These are phyloP conservation scores for Saccopteryx leptura DNA, from an alignment of 2,113 vertebrate genomes.

Conservation along the genomic window DNA sequence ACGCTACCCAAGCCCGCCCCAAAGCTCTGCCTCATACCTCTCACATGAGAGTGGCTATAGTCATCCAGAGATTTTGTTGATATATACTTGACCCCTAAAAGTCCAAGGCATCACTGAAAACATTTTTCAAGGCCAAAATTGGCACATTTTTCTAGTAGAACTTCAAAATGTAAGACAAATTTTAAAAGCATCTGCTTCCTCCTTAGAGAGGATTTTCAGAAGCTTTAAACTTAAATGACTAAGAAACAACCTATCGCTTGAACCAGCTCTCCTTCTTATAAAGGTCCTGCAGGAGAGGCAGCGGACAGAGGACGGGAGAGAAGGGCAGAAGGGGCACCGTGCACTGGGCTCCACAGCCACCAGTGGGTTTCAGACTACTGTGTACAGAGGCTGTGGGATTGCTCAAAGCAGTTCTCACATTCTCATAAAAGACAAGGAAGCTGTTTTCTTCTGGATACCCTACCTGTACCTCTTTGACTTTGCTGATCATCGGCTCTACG, in stretches of 20 bases:
- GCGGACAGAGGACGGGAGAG: neutral
- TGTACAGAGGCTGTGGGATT: too few relatives aligned
- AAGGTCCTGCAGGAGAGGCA: too few relatives aligned
- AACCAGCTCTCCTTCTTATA: accelerated
- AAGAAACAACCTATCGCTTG: too few relatives aligned
- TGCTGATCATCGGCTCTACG: accelerated
- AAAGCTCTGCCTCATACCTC: neutral
- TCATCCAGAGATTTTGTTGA: accelerated
- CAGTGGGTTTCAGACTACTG: neutral
- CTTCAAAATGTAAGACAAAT: neutral
- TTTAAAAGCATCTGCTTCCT: neutral
- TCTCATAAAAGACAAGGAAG: neutral
- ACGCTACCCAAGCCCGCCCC: neutral
- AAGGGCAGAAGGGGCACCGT: neutral
- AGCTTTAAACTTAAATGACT: neutral
- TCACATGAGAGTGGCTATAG: accelerated
- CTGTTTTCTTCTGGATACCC: neutral
- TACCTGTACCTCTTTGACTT: accelerated
- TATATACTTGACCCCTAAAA: neutral
- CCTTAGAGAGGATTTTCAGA: neutral
- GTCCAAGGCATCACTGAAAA: neutral
- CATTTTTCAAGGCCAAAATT: neutral
- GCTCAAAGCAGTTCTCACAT: neutral
- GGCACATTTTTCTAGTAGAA: neutral
- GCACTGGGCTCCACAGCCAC: neutral